Evolutionary conservation across 2,113 vertebrate genomes (phyloP), one percentile per base, ranked within the genome.

Genomic region (Mugil cephalus): DNA sequence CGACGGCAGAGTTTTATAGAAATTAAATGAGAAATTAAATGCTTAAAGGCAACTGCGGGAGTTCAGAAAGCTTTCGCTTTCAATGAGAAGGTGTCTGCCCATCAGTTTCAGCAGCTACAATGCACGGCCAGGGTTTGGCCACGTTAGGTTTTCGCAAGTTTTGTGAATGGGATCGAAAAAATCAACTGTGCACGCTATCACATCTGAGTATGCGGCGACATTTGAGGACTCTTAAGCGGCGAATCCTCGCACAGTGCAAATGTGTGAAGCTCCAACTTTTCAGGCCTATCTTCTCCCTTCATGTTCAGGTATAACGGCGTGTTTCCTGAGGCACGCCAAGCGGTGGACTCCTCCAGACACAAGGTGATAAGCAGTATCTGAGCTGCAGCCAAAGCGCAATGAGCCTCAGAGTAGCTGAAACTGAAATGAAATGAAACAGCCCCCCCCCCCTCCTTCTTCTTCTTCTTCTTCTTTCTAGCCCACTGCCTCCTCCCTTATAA

Each of bases 361-460:
- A 1, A 58, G 48, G 53, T 77, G 80, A 83, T 81, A 71, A 78
- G 50, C 60, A 74, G 13, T 63, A 70, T 79, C 65, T 83, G 47
- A 52, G 75, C 71, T 69, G 40, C 30, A 82, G 80, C 72, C 82
- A 87, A 85, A 82, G 80, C 72, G 65, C 67, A 63, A 55, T 64
- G 46, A 77, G 76, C 62, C 53, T 80, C 63, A 72, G 40, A 71
- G 67, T 46, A 61, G 55, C 72, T 68, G 68, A 84, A 83, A 80
- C 62, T 63, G 51, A 73, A 84, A 74, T 68, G 35, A 30, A 30
- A 30, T 64, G 59, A 73, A 77, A 45, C 62, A 60, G 56, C 76
- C 75, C 21, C 60, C 68, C 63, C 47, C 7, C 11, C 74, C 48
- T 69, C 13, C 39, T 38, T 35, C 38, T 7, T 46, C 24, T 5